Base-by-base conservation (phyloP, 2,797 vertebrate species). In the Chiroxiphia lanceolata region DNA sequence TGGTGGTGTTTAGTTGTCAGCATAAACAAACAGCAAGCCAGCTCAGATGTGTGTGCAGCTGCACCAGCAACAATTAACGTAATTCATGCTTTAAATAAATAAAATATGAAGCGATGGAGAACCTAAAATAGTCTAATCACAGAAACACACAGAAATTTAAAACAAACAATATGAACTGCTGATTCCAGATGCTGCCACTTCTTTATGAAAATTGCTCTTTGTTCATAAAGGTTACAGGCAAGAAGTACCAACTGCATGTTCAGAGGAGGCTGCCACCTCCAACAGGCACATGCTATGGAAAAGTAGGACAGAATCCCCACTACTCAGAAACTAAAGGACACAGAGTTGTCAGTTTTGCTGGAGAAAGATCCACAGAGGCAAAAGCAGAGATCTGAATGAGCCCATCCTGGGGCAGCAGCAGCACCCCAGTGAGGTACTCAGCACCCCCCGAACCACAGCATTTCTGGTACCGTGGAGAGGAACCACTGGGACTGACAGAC, bases 371-470 rank as follows among this genome's bases (percentile, higher is more conserved):
- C 42, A 76, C 0, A 0, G 70, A 89, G 34, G 50, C 9, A 27
- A 78, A 21, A 84, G 29, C 26, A 84, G 70, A 33, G 38, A 79
- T 61, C 1, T 5, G 13, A 69, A 5, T 7, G 26, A 87, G 42
- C 23, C 42, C 18, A 20, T 19, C 23, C 26, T 44, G 50, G 27
- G 57, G 45, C 75, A 83, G 53, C 53, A 57, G 48, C 40, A 44
- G 0, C 60, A 56, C 17, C 1, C 1, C 1, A 56, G n/a, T 4
- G 54, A 85, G 42, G 38, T 3, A 2, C 23, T 70, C 21, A 38
- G 23, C 27, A 23, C 15, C 23, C 70, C 33, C 42, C 40, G 56
- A 76, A 38, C 2, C 27, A 19, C 50, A n/a, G 34, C 23, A 16
- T 33, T 64, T 25, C 71, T 18, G 4, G 50, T 0, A 0, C 45